Evolutionary conservation across 2,888 invertebrate genomes (phyloP).

Genomic region (Cheilosia vernalis): DNA sequence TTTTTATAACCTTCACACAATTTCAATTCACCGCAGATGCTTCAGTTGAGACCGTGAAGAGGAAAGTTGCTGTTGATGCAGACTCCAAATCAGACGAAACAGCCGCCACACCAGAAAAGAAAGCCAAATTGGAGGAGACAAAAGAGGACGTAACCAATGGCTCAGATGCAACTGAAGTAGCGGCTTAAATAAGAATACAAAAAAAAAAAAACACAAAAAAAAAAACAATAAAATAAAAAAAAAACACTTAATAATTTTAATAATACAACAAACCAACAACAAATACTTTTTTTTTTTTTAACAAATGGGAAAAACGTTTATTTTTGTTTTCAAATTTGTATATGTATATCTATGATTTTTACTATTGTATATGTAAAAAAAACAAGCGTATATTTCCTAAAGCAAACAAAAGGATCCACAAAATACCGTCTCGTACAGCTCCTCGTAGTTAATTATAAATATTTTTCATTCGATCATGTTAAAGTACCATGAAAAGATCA

Average conservation of each 20-base stretch:
- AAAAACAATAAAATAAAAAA: conserved; percentile 74
- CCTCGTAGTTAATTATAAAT: conserved; percentile 53
- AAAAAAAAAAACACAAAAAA: conserved; percentile 69
- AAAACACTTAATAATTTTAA: conserved; percentile 73
- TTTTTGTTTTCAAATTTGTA: conserved; percentile 66
- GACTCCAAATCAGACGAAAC: conserved; percentile 81
- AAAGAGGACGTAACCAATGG: conserved; percentile 83
- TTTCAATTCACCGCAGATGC: conserved; percentile 73
- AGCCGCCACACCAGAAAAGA: conserved; percentile 83
- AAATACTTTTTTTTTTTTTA: conserved; percentile 63
- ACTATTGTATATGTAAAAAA: conserved; percentile 68
- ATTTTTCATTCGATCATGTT: conserved; percentile 55
- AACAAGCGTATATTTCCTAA: conserved; percentile 69
- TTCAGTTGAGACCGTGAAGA: conserved; percentile 83
- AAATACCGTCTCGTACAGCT: conserved; percentile 18
- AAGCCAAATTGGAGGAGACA: conserved; percentile 83
- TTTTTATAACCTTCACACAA: too few relatives aligned
- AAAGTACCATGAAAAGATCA: conserved; percentile 44
- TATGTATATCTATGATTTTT: conserved; percentile 63
- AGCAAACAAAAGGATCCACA: conserved; percentile 53
- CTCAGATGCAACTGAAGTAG: conserved; percentile 83
- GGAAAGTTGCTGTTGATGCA: conserved; percentile 81
- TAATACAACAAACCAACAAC: conserved; percentile 61
- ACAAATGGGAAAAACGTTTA: conserved; percentile 55
- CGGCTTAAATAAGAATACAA: conserved; percentile 81